Conservation (phyloP, 2,888 invertebrate species). For the Abrostola triplasia region DNA sequence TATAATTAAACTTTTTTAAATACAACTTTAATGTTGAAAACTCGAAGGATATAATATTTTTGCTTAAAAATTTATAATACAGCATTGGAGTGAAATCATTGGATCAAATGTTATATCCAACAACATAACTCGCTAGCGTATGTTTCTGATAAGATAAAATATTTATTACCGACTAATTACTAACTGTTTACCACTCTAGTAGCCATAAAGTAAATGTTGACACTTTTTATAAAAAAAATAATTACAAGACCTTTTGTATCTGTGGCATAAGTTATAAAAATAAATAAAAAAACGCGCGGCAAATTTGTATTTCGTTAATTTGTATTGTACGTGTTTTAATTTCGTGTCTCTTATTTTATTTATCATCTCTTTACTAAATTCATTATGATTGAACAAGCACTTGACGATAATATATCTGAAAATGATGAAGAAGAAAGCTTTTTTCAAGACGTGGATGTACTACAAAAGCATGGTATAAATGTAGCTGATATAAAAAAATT, state of each 20-base stretch:
- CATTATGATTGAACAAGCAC: slow-evolving; percentile 78
- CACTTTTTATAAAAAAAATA: too few species aligned
- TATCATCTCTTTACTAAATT: not conserved
- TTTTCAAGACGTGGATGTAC: slow-evolving; percentile 92
- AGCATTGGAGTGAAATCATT: too few species aligned
- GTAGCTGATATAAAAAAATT: slow-evolving; percentile 93
- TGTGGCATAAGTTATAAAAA: slow-evolving; percentile 11
- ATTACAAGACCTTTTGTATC: slow-evolving; percentile 14
- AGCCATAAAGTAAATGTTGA: too few species aligned
- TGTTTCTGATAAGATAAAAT: too few species aligned
- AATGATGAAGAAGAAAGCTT: slow-evolving; percentile 90
- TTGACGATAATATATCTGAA: slow-evolving; percentile 82
- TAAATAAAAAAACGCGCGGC: slow-evolving; percentile 44
- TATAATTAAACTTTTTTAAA: too few species aligned
- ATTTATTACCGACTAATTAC: too few species aligned
- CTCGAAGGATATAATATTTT: too few species aligned
- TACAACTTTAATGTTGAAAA: too few species aligned
- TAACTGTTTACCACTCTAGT: too few species aligned
- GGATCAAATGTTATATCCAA: too few species aligned
- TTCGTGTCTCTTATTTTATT: not conserved
- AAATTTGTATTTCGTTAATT: slow-evolving; percentile 37
- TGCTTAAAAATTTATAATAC: too few species aligned
- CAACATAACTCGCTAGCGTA: too few species aligned
- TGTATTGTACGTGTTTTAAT: not conserved
- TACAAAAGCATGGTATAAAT: slow-evolving; percentile 90